Base-by-base conservation (phyloP, 35 echinoderm and acorn worm species). In the Hemicentrotus pulcherrimus region DNA sequence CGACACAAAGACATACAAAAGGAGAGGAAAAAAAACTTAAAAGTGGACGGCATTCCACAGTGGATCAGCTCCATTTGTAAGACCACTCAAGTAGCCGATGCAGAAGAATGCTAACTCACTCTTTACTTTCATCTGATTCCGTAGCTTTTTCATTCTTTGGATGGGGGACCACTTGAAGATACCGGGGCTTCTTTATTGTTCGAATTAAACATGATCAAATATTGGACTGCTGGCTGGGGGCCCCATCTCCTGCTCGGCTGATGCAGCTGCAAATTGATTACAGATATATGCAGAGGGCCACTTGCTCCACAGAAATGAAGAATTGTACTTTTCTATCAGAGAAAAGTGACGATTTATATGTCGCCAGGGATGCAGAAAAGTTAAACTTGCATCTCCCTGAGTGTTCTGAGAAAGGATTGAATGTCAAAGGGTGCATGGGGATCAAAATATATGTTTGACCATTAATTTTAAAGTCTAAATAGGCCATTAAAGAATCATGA, bases 121-220 rank as follows among this genome's bases (percentile, higher is more conserved):
- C 24, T 78, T 78, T n/a, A 78, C 18, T 78, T 78, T 78, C 65
- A 78, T 78, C 9, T 78, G 24, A 78, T 78, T 78, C 65, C 65
- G 24, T 78, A 78, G 65, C 19, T 78, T 78, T 22, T 78, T 78
- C 65, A 78, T 78, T 78, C 65, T 78, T n/a, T n/a, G 19, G 65
- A 78, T n/a, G 7, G 1, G 65, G 65, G 65, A 78, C 65, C 65
- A 78, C 65, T 78, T 78, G 65, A 78, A 78, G 65, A 78, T 78
- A 22, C n/a, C 5, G 19, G 28, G 65, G 65, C 65, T 78, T 78
- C 65, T 78, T 78, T 22, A 78, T 78, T 78, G 22, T 78, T 5
- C n/a, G 65, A 78, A 78, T 78, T 78, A 78, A 78, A 78, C 65
- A 78, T 78, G 65, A 78, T 78, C 65, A 78, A n/a, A 78, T 78